Percentiles rank a stretch among this genome's conserved stretches.
phyloP scores from a whole-genome alignment of 2,113 vertebrate genomes.

The Trinectes maculatus region DNA sequence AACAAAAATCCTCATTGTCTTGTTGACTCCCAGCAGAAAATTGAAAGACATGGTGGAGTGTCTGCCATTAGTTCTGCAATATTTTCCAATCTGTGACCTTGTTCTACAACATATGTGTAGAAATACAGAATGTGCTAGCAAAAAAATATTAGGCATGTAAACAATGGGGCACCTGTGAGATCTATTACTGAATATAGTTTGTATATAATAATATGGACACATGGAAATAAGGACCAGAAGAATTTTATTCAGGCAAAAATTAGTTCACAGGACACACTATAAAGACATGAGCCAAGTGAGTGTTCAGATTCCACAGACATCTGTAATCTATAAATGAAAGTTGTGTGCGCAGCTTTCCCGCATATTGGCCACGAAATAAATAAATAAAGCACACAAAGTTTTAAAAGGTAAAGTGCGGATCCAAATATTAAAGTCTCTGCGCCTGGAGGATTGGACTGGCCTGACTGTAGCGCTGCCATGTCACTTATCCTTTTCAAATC shows the following conservation, averaged over 20 bases:
- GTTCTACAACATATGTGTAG: background rate
- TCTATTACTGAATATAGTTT: background rate
- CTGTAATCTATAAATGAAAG: constrained; percentile 47
- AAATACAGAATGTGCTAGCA: constrained; percentile 5
- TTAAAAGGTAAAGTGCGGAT: constrained; percentile 28
- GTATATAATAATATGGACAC: background rate
- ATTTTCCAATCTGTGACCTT: constrained; percentile 19
- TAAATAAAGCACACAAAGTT: constrained; percentile 39
- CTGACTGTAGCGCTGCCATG: constrained; percentile 50
- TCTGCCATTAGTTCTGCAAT: constrained; percentile 33
- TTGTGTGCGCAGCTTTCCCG: constrained; percentile 54
- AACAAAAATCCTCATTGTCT: constrained; percentile 13
- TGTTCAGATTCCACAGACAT: constrained; percentile 53
- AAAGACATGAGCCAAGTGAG: background rate
- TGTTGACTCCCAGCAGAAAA: constrained; percentile 14
- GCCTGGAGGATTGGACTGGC: constrained; percentile 25
- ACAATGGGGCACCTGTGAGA: background rate
- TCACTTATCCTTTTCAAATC: constrained; percentile 49
- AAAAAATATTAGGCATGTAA: background rate
- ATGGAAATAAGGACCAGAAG: background rate
- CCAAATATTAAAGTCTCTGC: constrained; percentile 38
- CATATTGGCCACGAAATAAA: constrained; percentile 41
- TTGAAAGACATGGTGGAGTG: constrained; percentile 14
- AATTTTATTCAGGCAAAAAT: background rate
- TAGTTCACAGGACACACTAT: background rate